phyloP scores from a whole-genome alignment of 2,797 vertebrate species.

The Clarias laeviceps region DNA sequence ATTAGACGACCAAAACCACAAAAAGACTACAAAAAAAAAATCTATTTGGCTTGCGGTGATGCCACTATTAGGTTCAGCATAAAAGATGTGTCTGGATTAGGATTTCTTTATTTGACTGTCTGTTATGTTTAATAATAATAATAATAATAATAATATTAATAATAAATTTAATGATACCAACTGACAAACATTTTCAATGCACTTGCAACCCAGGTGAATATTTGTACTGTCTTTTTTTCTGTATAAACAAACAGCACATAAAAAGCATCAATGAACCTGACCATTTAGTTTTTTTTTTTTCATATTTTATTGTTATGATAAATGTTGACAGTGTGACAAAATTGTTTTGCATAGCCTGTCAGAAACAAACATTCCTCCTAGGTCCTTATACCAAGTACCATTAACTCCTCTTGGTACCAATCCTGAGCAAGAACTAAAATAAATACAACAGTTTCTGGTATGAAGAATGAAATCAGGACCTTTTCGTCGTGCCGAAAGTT shows the following conservation, averaged over 20 bases:
- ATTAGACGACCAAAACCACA: not conserved
- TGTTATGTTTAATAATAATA: not conserved
- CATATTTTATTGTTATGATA: not conserved
- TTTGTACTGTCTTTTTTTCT: not conserved
- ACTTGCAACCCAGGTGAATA: not conserved
- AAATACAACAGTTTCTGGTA: not conserved
- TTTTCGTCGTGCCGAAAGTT: not conserved
- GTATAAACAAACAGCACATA: constrained; percentile 1
- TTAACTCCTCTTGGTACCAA: not conserved
- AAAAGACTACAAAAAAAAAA: not conserved
- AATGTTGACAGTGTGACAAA: not conserved
- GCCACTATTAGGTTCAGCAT: not conserved
- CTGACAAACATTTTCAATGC: not conserved
- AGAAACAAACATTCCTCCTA: not conserved
- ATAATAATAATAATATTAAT: not conserved
- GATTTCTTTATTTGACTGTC: not conserved
- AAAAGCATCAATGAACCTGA: not conserved
- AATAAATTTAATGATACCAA: not conserved
- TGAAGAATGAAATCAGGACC: not conserved
- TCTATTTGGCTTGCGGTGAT: not conserved
- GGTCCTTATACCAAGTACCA: not conserved
- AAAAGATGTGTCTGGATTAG: not conserved
- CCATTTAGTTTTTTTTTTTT: not conserved
- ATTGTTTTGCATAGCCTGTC: not conserved
- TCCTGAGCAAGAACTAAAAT: not conserved